Evolutionary conservation across 2,113 vertebrate genomes (phyloP).

Genomic region (Aythya baeri): DNA sequence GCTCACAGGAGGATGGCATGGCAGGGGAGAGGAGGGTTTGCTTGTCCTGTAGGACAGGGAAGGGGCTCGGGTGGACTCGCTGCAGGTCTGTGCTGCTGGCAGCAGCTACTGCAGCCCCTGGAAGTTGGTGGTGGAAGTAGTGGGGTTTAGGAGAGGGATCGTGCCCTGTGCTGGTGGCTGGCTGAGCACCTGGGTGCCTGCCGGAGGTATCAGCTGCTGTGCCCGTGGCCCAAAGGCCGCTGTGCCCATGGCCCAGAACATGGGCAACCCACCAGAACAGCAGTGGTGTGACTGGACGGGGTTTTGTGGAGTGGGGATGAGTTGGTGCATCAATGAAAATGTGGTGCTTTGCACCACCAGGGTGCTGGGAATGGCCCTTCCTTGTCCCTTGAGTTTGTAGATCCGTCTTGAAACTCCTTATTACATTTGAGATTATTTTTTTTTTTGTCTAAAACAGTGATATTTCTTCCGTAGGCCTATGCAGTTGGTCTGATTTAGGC

Average conservation of each 20-base stretch:
- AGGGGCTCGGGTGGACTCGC: not conserved
- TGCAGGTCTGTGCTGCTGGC: not conserved
- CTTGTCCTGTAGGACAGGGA: not conserved
- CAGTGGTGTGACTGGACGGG: accelerated
- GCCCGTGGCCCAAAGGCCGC: not conserved
- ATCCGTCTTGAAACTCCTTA: not conserved
- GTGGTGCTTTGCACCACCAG: not conserved
- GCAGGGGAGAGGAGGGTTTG: not conserved
- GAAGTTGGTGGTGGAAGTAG: not conserved
- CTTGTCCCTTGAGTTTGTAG: not conserved
- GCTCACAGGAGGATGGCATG: not conserved
- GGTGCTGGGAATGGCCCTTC: not conserved
- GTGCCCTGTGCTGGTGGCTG: accelerated
- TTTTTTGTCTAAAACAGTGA: too few species aligned
- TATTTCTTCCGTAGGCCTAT: not conserved
- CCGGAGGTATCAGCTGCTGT: not conserved
- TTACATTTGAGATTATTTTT: not conserved
- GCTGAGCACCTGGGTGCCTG: not conserved
- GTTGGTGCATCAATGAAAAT: too few species aligned
- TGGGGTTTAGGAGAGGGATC: not conserved
- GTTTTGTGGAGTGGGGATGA: not conserved
- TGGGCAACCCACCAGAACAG: too few species aligned
- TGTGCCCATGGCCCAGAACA: too few species aligned
- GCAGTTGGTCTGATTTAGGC: not conserved
- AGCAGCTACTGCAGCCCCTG: not conserved